These are phyloP conservation scores for Macropis europaea DNA, from an alignment of 2,888 invertebrate genomes.

Conservation along the genomic window DNA sequence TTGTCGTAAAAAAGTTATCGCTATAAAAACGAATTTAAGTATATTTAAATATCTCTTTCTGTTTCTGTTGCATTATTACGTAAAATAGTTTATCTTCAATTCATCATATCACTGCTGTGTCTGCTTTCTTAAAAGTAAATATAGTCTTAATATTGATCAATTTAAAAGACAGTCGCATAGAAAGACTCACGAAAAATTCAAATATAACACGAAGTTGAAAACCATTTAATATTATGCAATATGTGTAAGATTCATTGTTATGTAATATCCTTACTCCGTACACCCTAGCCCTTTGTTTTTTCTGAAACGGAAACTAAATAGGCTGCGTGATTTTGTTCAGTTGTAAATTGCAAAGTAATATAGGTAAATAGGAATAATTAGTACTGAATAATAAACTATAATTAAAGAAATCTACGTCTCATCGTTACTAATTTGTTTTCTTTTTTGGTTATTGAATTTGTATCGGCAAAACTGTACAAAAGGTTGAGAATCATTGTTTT, in stretches of 20 bases:
- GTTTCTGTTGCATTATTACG: background rate
- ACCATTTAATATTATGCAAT: constrained; percentile 52
- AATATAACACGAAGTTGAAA: constrained; percentile 50
- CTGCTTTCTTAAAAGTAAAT: background rate
- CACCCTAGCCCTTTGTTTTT: constrained; percentile 13
- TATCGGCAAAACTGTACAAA: background rate
- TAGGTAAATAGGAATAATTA: background rate
- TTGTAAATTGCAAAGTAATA: constrained; percentile 5
- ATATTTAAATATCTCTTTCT: background rate
- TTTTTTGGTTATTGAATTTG: background rate
- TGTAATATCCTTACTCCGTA: constrained; percentile 30
- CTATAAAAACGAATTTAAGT: background rate
- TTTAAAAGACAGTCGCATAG: constrained; percentile 14
- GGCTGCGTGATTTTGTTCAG: background rate
- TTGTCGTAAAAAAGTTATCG: background rate
- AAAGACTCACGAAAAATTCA: constrained; percentile 20
- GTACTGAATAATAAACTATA: constrained; percentile 5
- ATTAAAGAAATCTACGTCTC: background rate
- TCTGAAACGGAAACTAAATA: constrained; percentile 8
- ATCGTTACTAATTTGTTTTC: background rate
- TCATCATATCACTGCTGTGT: constrained; percentile 1
- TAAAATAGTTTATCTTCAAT: background rate
- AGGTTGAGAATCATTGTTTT: background rate
- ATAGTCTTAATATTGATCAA: constrained; percentile 4
- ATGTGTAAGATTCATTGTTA: constrained; percentile 36